Conservation (phyloP, 2,113 vertebrate genomes). For the Osmerus eperlanus region DNA sequence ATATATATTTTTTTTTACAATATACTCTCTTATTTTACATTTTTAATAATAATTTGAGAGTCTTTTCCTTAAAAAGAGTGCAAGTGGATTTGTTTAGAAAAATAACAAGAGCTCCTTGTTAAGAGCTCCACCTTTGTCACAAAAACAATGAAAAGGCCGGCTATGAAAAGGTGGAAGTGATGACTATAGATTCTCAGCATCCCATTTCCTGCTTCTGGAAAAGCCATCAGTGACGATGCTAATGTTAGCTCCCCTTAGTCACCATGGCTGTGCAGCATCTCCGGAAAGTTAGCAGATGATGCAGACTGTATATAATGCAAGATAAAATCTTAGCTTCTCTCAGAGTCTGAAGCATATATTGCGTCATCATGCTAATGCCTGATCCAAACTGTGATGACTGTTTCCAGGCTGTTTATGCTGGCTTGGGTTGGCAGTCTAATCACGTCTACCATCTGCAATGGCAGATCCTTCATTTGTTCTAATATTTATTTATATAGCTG, state of each 20-base stretch:
- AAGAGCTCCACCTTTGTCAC: neutral
- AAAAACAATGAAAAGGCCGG: neutral
- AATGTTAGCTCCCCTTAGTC: neutral
- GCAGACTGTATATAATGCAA: neutral
- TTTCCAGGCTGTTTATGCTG: constrained; percentile 21
- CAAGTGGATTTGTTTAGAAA: too few species aligned
- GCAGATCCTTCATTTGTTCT: neutral
- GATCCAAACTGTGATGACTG: neutral
- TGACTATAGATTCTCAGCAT: neutral
- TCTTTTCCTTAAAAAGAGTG: too few species aligned
- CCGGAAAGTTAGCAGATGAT: neutral
- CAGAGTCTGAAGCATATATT: neutral
- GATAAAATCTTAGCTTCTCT: neutral
- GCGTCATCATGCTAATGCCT: neutral
- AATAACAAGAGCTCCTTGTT: too few species aligned
- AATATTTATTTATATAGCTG: constrained; percentile 14
- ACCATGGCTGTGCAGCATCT: neutral
- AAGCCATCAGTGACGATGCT: neutral
- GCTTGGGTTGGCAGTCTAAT: constrained; percentile 18
- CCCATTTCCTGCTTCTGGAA: neutral
- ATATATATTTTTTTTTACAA: too few species aligned
- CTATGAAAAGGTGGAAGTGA: neutral
- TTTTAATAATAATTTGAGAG: too few species aligned
- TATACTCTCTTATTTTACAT: too few species aligned
- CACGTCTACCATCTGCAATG: constrained; percentile 11